Evolutionary conservation across 2,113 vertebrate genomes (phyloP), one percentile per base, ranked within the genome.

Genomic region (Eptatretus burgeri): DNA sequence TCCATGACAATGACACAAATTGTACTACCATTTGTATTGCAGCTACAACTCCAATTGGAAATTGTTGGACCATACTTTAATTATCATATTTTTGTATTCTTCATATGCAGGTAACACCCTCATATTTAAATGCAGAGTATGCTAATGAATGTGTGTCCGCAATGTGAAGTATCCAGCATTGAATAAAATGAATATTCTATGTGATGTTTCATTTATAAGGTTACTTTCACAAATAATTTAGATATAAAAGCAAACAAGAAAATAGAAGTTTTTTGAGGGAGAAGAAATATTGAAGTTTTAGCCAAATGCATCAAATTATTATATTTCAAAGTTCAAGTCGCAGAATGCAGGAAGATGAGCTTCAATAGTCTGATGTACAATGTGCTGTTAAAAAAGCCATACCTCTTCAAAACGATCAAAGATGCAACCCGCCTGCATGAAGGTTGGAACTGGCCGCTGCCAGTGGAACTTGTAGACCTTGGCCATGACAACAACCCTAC

Each of bases 331-430:
- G 16, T 41, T 17, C 41, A 64, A 12, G n/a, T 63, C 20, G 14
- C 19, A 65, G n/a, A 52, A 50, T 14, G 17, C 51, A 63, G 17
- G 13, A 66, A 51, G 63, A 11, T 11, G 49, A 41, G 27, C 27
- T 5, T 41, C 7, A 41, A 5, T 41, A 41, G n/a, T n/a, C n/a
- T 41, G 27, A 41, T 41, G 27, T 41, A 41, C 27, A 41, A 41
- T 3, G 27, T 41, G 27, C 27, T 41, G 27, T 41, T 41, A 41
- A 41, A 41, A 41, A 41, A 41, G 56, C 63, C 72, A 82, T 81
- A 98, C 91, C 84, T 98, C 91, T 72, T 98, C 91, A 1, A 84
- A 88, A 76, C 86, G 78, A 72, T 98, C 89, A 64, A 98, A 98
- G 68, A 80, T 73, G 63, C 82, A 77, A 66, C 91, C 91, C 66